Conservation (phyloP, 2,888 invertebrate species). For the Folsomia candida region DNA sequence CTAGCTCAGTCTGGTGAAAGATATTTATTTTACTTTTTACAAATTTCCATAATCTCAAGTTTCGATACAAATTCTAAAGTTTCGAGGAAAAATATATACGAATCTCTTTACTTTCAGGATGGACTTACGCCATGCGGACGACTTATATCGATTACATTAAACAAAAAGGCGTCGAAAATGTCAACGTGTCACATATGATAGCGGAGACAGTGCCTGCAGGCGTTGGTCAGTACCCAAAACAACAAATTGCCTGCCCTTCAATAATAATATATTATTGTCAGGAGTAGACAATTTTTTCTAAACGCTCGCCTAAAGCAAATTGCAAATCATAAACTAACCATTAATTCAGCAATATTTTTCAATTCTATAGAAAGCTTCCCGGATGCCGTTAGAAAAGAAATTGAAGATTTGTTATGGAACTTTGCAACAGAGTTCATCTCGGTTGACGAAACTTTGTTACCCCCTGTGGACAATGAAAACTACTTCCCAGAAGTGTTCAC, state of each 20-base stretch:
- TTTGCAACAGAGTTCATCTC: slow-evolving; percentile 33
- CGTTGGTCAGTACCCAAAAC: slow-evolving; percentile 25
- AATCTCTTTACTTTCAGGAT: slow-evolving; percentile 22
- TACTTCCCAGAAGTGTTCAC: slow-evolving; percentile 15
- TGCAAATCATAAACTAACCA: background rate
- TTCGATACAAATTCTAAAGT: too few relatives aligned
- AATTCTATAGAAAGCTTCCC: slow-evolving; percentile 35
- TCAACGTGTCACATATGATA: slow-evolving; percentile 45
- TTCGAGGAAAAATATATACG: too few relatives aligned
- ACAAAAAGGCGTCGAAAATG: slow-evolving; percentile 32
- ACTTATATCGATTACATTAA: slow-evolving; percentile 39
- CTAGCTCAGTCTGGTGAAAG: slow-evolving; percentile 22
- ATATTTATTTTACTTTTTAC: too few relatives aligned
- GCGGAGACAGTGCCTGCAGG: slow-evolving; percentile 35
- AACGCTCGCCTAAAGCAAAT: background rate
- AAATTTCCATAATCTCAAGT: too few relatives aligned
- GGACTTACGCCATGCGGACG: slow-evolving; percentile 33
- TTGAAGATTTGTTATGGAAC: slow-evolving; percentile 29
- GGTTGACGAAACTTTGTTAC: slow-evolving; percentile 26
- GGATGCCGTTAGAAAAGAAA: slow-evolving; percentile 26
- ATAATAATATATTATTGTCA: too few relatives aligned
- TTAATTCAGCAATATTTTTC: background rate
- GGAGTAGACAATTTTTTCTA: background rate
- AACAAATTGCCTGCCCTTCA: too few relatives aligned
- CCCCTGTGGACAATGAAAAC: slow-evolving; percentile 1